A percentile compares a stretch with the other conserved stretches of the same genome.
phyloP scores from a whole-genome alignment of 2,797 vertebrate species.

The Cossypha polioptera region DNA sequence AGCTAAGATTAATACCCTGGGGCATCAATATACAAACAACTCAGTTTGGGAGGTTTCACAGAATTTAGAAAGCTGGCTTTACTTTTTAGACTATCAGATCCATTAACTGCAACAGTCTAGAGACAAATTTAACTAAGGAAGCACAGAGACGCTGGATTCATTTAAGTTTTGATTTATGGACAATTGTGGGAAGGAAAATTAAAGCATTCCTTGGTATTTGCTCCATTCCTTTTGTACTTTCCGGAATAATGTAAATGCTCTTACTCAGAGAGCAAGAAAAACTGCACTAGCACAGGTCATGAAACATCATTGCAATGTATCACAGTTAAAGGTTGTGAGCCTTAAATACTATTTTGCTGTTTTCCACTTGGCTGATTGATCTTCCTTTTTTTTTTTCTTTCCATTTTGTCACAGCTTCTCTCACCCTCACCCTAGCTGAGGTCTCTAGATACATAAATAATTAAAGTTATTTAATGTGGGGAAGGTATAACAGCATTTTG shows the following conservation, averaged over 20 bases:
- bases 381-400: not conserved
- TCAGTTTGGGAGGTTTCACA: not conserved
- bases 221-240: not conserved
- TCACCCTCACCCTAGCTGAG: not conserved
- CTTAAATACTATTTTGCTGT: not conserved
- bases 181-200: not conserved
- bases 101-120: not conserved
- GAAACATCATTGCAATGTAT: not conserved
- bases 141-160: fast-evolving
- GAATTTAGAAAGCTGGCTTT: not conserved
- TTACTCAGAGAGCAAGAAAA: not conserved
- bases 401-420: not conserved
- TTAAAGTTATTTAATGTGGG: not conserved
- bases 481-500: not conserved
- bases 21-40: not conserved
- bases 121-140: not conserved
- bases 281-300: not conserved
- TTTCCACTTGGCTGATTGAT: not conserved
- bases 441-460: not conserved
- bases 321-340: not conserved
- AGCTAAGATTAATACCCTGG: not conserved
- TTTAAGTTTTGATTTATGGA: not conserved
- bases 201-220: not conserved
- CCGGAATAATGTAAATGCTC: not conserved
- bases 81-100: not conserved